Base-by-base conservation (phyloP, 2,888 invertebrate species). In the Koerneria pararmatus region DNA sequence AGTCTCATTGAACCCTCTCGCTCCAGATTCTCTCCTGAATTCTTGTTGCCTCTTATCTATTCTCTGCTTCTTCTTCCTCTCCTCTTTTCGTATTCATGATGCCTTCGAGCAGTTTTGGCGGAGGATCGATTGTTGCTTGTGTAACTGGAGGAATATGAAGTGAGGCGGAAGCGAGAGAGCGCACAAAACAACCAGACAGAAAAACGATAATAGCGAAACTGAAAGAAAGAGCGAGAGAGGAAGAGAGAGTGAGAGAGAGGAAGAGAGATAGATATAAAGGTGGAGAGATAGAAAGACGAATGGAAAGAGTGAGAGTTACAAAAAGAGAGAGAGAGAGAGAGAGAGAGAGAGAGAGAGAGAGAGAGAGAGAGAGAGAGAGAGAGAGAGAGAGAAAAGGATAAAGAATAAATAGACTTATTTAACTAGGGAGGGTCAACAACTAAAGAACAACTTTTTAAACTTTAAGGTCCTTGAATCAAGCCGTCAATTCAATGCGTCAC, bases 251-350 rank as follows among this genome's bases (percentile, higher is more conserved):
- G 11, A 32, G 57, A 15, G 57, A 15, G 37, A 37, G 19, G 27
- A 31, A 3, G 31, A 24, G 60, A 29, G 60, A 22, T 31, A 29
- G 29, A 11, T 29, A 15, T 46, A 19, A 46, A 11, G 46, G 15
- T 46, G 46, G n/a, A 19, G 15, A 41, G 8, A 3, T 24, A 11
- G 27, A n/a, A 58, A 19, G 66, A 19, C 34, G 41, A 27, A 51
- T 41, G 29, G 31, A 24, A 6, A 60, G 60, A 22, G 67, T 58
- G 57, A 62, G 62, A 62, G 67, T 53, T 19, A 58, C 3, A 1
- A 32, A 35, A 41, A 49, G 11, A 4, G 59, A 57, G 67, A 67
- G 58, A 37, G 58, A 15, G 60, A 57, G 46, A 35, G 56, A 54
- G 37, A 35, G 32, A 41, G n/a, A 37, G 46, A 61, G 64, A 57